Evolutionary conservation across 2,113 vertebrate genomes (phyloP), one percentile per base, ranked within the genome.

Genomic region (Melanerpes aurifrons): DNA sequence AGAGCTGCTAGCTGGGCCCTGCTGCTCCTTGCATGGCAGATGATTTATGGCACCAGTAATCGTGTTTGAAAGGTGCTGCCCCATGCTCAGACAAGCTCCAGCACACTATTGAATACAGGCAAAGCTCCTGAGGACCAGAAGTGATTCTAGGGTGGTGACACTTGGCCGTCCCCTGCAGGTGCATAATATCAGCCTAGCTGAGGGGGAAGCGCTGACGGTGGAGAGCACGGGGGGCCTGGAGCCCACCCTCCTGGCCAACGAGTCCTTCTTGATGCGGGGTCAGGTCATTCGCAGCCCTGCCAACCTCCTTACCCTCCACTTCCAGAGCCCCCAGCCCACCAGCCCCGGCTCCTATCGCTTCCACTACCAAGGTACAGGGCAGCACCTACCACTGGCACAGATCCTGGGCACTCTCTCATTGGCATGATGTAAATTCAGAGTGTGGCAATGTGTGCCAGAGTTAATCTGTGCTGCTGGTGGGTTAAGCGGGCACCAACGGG

Each of bases 211-310:
- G 0, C 93, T 99, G 89, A 98, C 96, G 0, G 98, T 99, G 93
- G 98, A 99, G 97, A 98, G 98, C 8, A 31, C 97, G 0, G 98
- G 98, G 5, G 98, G 98, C 0, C 76, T 97, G 35, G 98, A 98
- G 89, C 98, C 98, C 22, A 91, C 97, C 31, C 96, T 98, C n/a
- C 95, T 99, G 97, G 99, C 99, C 96, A 99, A 99, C 5, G 98
- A 99, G 95, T 98, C 98, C 83, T 98, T 99, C 95, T 97, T 99
- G 87, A 97, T 98, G 95, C 98, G 98, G 70, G 99, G 99, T 25
- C 98, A 99, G 93, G 98, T 99, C 50, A 98, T 99, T 76, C 98
- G 99, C 32, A 99, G 99, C 96, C 98, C 98, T 5, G 99, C 98
- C 93, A 99, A 99, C 94, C 98, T 98, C 97, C 98, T 99, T 70